Conservation (phyloP, 2,797 vertebrate genomes). For the Pseudomugil tenellus region DNA sequence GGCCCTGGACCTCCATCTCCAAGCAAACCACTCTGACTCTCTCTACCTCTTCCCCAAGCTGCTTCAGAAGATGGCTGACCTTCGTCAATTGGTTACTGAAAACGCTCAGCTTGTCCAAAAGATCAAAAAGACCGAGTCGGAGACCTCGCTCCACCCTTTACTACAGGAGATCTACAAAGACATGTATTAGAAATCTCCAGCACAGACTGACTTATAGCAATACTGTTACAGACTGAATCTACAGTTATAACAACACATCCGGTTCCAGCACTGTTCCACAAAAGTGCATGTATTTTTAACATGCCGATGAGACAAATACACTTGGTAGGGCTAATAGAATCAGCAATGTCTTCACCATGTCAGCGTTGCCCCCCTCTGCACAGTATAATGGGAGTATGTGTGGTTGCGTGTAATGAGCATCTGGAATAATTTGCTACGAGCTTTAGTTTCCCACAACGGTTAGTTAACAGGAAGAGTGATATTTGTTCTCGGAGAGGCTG, state of each 20-base stretch:
- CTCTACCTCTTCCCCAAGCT: conserved; percentile 98
- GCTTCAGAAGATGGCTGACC: conserved; percentile 99
- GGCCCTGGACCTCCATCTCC: conserved; percentile 94
- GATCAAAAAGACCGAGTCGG: conserved; percentile 97
- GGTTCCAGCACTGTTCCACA: conserved; percentile 73
- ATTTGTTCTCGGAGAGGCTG: conserved; percentile 71
- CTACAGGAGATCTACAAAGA: conserved; percentile 99
- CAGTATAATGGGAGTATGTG: conserved; percentile 28
- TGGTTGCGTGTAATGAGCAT: conserved; percentile 46
- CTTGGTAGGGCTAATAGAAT: conserved; percentile 67
- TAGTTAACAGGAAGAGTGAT: conserved; percentile 67
- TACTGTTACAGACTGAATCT: conserved; percentile 75
- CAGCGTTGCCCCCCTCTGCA: conserved; percentile 54
- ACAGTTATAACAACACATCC: conserved; percentile 63
- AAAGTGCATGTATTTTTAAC: conserved; percentile 59
- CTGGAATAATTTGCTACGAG: conserved; percentile 76
- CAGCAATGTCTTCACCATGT: conserved; percentile 60
- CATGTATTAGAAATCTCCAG: conserved; percentile 89
- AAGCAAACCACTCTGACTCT: conserved; percentile 93
- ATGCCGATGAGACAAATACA: conserved; percentile 52
- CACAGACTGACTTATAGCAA: conserved; percentile 69
- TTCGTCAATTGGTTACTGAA: conserved; percentile 97
- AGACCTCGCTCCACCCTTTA: conserved; percentile 95
- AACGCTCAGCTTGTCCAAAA: conserved; percentile 96
- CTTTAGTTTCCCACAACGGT: conserved; percentile 71